Base-by-base conservation (phyloP, 2,113 vertebrate genomes). In the Rhodinocichla rosea region DNA sequence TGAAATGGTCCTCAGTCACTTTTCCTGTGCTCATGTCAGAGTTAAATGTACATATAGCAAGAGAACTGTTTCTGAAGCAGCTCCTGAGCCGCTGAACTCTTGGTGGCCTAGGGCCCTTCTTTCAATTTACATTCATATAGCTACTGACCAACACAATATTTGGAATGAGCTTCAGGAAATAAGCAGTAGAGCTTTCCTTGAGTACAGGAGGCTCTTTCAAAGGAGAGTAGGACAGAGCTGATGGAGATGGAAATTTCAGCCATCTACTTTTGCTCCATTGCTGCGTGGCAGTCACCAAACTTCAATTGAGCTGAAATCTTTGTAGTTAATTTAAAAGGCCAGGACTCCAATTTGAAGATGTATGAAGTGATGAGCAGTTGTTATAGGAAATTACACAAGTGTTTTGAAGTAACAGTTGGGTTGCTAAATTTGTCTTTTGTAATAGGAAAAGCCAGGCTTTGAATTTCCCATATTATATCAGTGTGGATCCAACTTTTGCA, bases 401-500 rank as follows among this genome's bases (percentile, higher is more conserved):
- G 4, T 37, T 33, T 83, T 91, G 60, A 87, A 93, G 70, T 71
- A 85, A 79, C 42, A 27, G 44, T 40, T 90, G 37, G 3, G 12
- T 94, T 96, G 79, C 82, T 92, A 90, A 83, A 93, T 88, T 73
- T 83, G 37, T 30, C 28, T 90, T 94, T 92, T 80, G 60, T 86
- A 90, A 85, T 50, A 77, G 28, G 28, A 92, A 90, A 90, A 80
- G 6, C 17, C 37, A 88, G n/a, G 35, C 33, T 87, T 60, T 93
- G 32, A 79, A 73, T 53, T 85, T 26, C 30, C 39, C 6, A 4
- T 80, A 16, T 16, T 40, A 12, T 76, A 22, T 87, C n/a, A 53
- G 5, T 35, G 40, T 83, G 75, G 37, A 37, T 85, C 20, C 55
- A 62, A 28, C 55, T 91, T 89, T 53, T 89, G 30, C 68, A 69